Base-by-base conservation (phyloP, 2,888 invertebrate species). In the Yponomeuta sedellus region DNA sequence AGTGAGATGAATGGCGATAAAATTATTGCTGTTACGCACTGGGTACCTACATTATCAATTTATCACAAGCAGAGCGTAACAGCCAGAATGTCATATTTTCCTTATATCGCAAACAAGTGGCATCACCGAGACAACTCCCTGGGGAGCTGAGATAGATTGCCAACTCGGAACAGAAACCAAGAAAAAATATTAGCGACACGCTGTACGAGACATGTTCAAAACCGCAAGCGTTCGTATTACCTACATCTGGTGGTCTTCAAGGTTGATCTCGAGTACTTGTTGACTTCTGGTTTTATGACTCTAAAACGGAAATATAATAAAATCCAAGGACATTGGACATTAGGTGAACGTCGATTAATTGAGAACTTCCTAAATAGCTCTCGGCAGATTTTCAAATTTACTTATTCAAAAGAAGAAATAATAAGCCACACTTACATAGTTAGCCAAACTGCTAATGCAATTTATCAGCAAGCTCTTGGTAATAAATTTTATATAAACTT, bases 131-230 rank as follows among this genome's bases (percentile, higher is more conserved):
- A 78, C 76, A 76, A 75, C 74, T 77, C 83, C 80, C 72, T 68
- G 66, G 82, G 80, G 83, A 80, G 70, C 69, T 68, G 73, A 76
- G 77, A 82, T 79, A 81, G 76, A 82, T 83, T 80, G 81, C 81
- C 74, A 77, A 77, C 77, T 78, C 77, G 75, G 74, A 77, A 71
- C 74, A 74, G 64, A 16, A 65, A 58, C 39, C 58, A 2, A 40
- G 40, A 22, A 59, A 64, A 65, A 65, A 65, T 58, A 65, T 59
- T 19, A 65, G 59, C 16, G n/a, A 12, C 71, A 76, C 72, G 71
- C 75, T 73, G 73, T 68, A 71, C 70, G 70, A 76, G 72, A 77
- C 76, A 77, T 76, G 73, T 77, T 77, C 73, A 72, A 68, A 77
- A 71, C 73, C 73, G 71, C 71, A 73, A 75, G 73, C 75, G 77